Evolutionary conservation across 2,797 vertebrate genomes (phyloP), one percentile per base, ranked within the genome.

Genomic region (Chiroxiphia lanceolata): DNA sequence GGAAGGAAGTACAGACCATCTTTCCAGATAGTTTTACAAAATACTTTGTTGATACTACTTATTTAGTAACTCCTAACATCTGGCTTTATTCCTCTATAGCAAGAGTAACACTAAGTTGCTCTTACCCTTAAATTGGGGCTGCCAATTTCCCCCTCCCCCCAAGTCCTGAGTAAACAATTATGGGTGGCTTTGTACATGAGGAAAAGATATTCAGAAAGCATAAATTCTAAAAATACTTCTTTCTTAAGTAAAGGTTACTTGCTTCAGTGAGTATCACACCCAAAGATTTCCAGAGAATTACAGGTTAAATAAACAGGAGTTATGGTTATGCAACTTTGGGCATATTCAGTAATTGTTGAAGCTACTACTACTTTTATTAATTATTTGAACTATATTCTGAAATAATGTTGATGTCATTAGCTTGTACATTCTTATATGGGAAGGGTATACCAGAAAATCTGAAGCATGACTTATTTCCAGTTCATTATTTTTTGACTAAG

Each of bases 11-110:
- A 69, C 34, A n/a, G 59, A 20, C 63, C 40, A 29, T 61, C 75
- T 94, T 94, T 93, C 90, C 71, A 70, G 75, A 21, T 42, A 61
- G 92, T 80, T 94, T 92, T 92, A 78, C 67, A 56, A 70, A 80
- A 51, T 15, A 21, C 7, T 63, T 56, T 42, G 44, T 89, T 68
- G 72, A 68, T 72, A 20, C 29, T 53, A 20, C 10, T 57, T 6
- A 2, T 81, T 56, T 69, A 63, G 75, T 86, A 53, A 84, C 81
- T 69, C 63, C 78, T 88, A 85, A 57, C 48, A 31, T 13, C 29
- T 10, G 19, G 36, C 31, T 90, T 85, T 79, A 45, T 38, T 31
- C 13, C 38, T 6, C 63, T 45, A 29, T 23, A 51, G 64, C 47
- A 42, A 47, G 56, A 65, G 42, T 83, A 79, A 36, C 15, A 7